Evolutionary conservation across 2,113 vertebrate genomes (phyloP).

Genomic region (Tringa solitaria): DNA sequence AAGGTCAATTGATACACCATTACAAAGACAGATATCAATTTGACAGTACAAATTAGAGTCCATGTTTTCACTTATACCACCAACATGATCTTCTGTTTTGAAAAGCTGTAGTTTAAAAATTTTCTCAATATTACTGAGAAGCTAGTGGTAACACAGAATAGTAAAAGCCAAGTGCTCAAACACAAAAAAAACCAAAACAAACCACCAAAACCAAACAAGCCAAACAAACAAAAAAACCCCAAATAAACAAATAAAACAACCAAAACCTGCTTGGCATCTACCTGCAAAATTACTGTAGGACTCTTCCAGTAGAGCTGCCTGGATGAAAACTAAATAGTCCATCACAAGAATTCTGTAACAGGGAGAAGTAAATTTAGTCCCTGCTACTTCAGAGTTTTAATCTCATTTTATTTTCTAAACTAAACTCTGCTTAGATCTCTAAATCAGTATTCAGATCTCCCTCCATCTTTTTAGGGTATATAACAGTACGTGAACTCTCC

Average conservation of each 20-base stretch:
- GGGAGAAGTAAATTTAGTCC: not conserved
- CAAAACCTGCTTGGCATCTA: not conserved
- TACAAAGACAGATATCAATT: constrained; percentile 49
- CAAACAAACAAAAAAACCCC: too few species aligned
- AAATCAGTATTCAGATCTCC: not conserved
- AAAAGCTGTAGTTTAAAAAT: not conserved
- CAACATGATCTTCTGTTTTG: not conserved
- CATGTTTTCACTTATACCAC: not conserved
- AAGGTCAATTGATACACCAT: constrained; percentile 47
- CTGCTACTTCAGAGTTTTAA: not conserved
- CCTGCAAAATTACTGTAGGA: not conserved
- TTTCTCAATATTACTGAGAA: not conserved
- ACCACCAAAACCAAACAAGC: not conserved
- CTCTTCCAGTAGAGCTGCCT: not conserved
- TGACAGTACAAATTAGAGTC: constrained; percentile 43
- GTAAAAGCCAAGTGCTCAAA: not conserved
- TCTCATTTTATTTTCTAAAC: not conserved
- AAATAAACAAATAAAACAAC: too few species aligned
- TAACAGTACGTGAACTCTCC: not conserved
- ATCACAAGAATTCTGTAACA: not conserved
- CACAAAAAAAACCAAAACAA: not conserved
- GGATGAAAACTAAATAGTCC: not conserved
- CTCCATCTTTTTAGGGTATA: not conserved
- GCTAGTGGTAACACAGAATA: not conserved
- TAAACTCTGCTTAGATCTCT: not conserved